A percentile compares a stretch with the other conserved stretches of the same genome.
These are phyloP conservation scores for Lagria hirta DNA, from an alignment of 2,888 invertebrate species.

Conservation along the genomic window DNA sequence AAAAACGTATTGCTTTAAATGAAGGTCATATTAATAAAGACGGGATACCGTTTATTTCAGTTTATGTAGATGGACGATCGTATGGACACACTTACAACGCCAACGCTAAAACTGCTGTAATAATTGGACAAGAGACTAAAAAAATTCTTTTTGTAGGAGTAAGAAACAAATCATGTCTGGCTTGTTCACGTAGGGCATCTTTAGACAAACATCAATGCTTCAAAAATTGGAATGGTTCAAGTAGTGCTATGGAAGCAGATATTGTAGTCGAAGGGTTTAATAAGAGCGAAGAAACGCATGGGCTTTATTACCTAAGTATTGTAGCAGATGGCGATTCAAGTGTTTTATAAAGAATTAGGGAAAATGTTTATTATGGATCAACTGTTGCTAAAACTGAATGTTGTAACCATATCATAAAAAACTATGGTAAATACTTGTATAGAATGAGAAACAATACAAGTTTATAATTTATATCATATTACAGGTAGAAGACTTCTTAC, in stretches of 20 bases:
- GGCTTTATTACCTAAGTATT: slow-evolving; percentile 22
- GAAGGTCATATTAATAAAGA: slow-evolving; percentile 18
- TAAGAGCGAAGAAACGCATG: slow-evolving; percentile 20
- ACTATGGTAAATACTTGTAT: slow-evolving; percentile 28
- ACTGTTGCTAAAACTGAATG: slow-evolving; percentile 26
- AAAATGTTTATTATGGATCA: slow-evolving; percentile 26
- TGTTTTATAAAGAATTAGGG: slow-evolving; percentile 25
- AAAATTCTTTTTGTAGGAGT: slow-evolving; percentile 29
- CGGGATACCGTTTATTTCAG: slow-evolving; percentile 23
- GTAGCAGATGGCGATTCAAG: slow-evolving; percentile 29
- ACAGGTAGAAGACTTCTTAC: slow-evolving; percentile 6
- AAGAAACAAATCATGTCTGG: slow-evolving; percentile 29
- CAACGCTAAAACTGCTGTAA: slow-evolving; percentile 21
- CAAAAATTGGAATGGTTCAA: slow-evolving; percentile 28
- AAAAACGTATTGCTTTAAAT: slow-evolving; percentile 17
- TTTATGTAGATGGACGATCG: slow-evolving; percentile 27
- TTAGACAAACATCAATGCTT: slow-evolving; percentile 26
- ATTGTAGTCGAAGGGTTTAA: slow-evolving; percentile 29
- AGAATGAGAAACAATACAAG: slow-evolving; percentile 20
- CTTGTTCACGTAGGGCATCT: slow-evolving; percentile 21
- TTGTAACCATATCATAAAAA: slow-evolving; percentile 28
- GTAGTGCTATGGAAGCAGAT: slow-evolving; percentile 29
- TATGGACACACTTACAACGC: slow-evolving; percentile 26
- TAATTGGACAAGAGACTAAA: slow-evolving; percentile 26
- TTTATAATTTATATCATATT: too few species aligned